phyloP scores from a whole-genome alignment of 2,113 vertebrate species.

The Nothobranchius furzeri region DNA sequence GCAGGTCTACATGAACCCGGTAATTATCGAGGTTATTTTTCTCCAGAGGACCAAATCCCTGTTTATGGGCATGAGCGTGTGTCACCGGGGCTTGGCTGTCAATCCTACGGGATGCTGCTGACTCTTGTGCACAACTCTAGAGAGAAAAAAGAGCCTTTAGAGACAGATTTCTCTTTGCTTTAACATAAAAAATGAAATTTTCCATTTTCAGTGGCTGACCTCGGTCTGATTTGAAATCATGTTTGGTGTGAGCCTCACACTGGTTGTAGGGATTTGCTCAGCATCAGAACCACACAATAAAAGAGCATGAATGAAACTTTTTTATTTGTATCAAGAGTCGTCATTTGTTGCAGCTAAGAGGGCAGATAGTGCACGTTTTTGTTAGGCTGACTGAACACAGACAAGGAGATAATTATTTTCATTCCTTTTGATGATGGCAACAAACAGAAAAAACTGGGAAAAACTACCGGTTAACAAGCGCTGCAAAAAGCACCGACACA shows the following conservation, averaged over 20 bases:
- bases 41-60: conserved; percentile 76
- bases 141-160: conserved; percentile 28
- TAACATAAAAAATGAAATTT: neutral
- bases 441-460: conserved; percentile 58
- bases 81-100: conserved; percentile 61
- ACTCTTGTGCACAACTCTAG: conserved; percentile 33
- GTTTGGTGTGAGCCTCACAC: conserved; percentile 32
- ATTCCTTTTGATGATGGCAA: conserved; percentile 47
- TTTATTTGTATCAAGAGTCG: no score
- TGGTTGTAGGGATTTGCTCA: no score
- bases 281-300: no score
- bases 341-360: neutral
- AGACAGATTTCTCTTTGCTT: conserved; percentile 3
- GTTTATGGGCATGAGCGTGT: conserved; percentile 78
- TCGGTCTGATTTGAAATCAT: conserved; percentile 49
- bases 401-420: conserved; percentile 19
- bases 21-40: conserved; percentile 81
- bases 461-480: conserved; percentile 62
- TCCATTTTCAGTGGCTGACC: conserved; percentile 38
- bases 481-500: conserved; percentile 48
- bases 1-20: conserved; percentile 72
- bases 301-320: no score
- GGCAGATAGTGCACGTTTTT: conserved; percentile 6
- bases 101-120: conserved; percentile 60
- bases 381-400: conserved; percentile 7